Percentiles rank a stretch among this genome's conserved stretches.
Evolutionary conservation across 2,113 vertebrate species (phyloP).

Genomic region (Pterocles burchelli): DNA sequence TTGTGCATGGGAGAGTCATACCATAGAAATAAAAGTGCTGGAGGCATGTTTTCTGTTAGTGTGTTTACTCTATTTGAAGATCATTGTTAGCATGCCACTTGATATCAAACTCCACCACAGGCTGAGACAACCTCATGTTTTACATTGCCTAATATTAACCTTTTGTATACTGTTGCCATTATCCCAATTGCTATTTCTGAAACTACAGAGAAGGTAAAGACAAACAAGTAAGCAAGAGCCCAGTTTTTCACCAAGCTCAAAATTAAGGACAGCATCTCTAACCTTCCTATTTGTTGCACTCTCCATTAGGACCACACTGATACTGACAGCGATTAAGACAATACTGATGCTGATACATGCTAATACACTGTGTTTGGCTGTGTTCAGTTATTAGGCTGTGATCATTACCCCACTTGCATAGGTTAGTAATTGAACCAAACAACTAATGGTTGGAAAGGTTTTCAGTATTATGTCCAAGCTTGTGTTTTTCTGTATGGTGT

Average conservation of each 20-base stretch:
- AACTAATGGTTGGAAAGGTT: neutral
- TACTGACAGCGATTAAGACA: neutral
- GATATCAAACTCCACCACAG: neutral
- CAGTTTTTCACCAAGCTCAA: neutral
- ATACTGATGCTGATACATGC: rapidly evolving
- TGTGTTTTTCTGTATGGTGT: rapidly evolving
- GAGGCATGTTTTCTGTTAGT: neutral
- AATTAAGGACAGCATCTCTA: neutral
- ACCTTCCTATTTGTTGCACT: neutral
- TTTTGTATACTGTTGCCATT: neutral
- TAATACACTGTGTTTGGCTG: neutral
- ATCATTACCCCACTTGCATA: neutral
- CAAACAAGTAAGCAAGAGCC: neutral
- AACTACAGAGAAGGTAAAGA: neutral
- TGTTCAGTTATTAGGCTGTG: neutral
- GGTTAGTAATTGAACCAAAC: neutral
- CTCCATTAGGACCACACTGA: neutral
- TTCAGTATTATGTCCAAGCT: neutral
- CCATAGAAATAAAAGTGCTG: neutral
- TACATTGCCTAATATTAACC: neutral
- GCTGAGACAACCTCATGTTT: neutral
- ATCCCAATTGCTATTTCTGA: neutral
- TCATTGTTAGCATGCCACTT: neutral
- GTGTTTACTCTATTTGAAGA: neutral
- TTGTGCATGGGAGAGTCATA: neutral